Evolutionary conservation across 2,113 vertebrate genomes (phyloP).

Genomic region (Lathamus discolor): DNA sequence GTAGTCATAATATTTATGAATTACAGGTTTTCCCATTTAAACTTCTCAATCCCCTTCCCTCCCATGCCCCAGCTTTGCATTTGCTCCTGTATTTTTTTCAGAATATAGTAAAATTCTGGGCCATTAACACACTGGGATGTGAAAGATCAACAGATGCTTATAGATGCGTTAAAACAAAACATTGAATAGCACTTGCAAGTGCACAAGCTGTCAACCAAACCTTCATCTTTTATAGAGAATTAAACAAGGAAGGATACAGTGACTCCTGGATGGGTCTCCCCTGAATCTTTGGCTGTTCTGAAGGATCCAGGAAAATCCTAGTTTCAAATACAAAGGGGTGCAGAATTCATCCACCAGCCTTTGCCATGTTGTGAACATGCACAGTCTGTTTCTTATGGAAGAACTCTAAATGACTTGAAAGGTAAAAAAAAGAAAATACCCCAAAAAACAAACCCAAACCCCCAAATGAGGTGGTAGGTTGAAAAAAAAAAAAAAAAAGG

Average conservation of each 20-base stretch:
- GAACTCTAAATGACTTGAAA: background rate
- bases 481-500: background rate
- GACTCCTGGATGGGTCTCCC: background rate
- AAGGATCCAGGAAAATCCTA: background rate
- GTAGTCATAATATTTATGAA: constrained; percentile 68
- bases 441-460: background rate
- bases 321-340: background rate
- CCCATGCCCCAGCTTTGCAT: background rate
- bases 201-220: background rate
- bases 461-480: background rate
- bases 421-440: background rate
- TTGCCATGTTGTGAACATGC: background rate
- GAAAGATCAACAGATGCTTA: background rate
- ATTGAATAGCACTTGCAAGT: background rate
- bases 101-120: background rate
- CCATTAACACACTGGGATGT: background rate
- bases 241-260: background rate
- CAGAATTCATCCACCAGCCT: background rate
- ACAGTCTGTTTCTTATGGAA: background rate
- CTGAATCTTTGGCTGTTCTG: background rate
- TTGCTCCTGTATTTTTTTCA: background rate
- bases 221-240: background rate
- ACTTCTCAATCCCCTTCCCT: background rate
- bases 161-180: background rate
- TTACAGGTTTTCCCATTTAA: constrained; percentile 48